Evolutionary conservation across 2,888 invertebrate species (phyloP).

Genomic region (Acleris literana): DNA sequence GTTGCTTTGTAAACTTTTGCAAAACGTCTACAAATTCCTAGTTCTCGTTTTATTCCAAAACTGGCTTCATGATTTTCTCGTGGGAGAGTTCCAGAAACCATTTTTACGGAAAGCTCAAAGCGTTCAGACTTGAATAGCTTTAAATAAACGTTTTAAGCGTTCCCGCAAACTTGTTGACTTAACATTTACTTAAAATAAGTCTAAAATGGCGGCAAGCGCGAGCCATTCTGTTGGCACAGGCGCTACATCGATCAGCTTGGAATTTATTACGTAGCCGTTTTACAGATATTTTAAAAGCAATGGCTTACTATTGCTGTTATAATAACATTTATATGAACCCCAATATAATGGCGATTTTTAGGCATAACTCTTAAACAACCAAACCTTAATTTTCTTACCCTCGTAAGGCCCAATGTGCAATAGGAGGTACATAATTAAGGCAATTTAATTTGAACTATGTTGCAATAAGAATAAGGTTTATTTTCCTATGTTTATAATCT

Average conservation of each 20-base stretch:
- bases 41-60: too few relatives aligned
- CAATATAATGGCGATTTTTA: too few relatives aligned
- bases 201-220: conserved; percentile 6
- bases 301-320: not conserved
- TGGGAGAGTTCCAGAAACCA: not conserved
- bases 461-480: too few relatives aligned
- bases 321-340: not conserved
- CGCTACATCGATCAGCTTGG: conserved; percentile 24
- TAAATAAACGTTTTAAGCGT: conserved; percentile 9
- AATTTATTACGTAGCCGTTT: conserved; percentile 27
- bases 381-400: too few relatives aligned
- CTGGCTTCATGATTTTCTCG: too few relatives aligned
- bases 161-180: conserved; percentile 24
- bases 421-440: too few relatives aligned
- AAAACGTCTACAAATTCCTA: too few relatives aligned
- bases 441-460: too few relatives aligned
- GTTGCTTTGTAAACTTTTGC: too few relatives aligned
- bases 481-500: too few relatives aligned
- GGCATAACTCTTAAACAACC: too few relatives aligned
- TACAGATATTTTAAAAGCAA: conserved; percentile 24
- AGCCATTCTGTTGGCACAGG: conserved; percentile 27
- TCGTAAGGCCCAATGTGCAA: too few relatives aligned
- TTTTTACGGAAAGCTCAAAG: conserved; percentile 2
- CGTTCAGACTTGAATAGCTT: not conserved
- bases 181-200: conserved; percentile 29